Evolutionary conservation across 2,113 vertebrate genomes (phyloP).

Genomic region (Percina caprodes): DNA sequence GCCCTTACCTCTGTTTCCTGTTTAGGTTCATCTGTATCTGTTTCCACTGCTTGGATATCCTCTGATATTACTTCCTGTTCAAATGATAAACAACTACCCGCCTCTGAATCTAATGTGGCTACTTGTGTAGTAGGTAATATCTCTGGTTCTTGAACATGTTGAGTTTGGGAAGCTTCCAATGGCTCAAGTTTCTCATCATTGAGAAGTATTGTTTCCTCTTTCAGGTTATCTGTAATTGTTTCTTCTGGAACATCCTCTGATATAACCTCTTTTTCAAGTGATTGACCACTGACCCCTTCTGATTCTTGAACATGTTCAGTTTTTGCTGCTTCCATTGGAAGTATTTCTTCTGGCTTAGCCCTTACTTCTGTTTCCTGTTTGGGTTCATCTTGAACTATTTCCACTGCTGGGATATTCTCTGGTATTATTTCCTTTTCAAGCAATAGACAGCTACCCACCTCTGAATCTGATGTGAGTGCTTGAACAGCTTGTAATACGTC

Average conservation of each 20-base stretch:
- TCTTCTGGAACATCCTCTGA: background rate
- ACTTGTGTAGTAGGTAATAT: background rate
- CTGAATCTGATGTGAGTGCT: background rate
- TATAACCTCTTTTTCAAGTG: conserved; percentile 21
- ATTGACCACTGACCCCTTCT: conserved; percentile 1
- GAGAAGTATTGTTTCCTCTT: background rate
- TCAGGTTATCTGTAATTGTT: conserved; percentile 1
- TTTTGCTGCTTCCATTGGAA: background rate
- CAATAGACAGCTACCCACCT: background rate
- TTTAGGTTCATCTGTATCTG: background rate
- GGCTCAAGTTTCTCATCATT: background rate
- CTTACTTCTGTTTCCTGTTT: background rate
- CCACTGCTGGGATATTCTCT: conserved; percentile 6
- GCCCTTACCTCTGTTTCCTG: background rate
- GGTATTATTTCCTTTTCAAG: conserved; percentile 3
- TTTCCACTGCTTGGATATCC: conserved; percentile 6
- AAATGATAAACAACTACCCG: background rate
- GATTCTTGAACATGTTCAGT: background rate
- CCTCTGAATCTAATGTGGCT: background rate
- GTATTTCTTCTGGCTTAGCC: background rate
- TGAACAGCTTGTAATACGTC: conserved; percentile 15
- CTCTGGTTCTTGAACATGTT: conserved; percentile 1
- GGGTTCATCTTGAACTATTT: conserved; percentile 14
- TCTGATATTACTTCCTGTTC: background rate
- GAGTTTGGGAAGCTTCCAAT: background rate